Evolutionary conservation across 2,797 vertebrate genomes (phyloP).

Genomic region (Enteromius radiatus): DNA sequence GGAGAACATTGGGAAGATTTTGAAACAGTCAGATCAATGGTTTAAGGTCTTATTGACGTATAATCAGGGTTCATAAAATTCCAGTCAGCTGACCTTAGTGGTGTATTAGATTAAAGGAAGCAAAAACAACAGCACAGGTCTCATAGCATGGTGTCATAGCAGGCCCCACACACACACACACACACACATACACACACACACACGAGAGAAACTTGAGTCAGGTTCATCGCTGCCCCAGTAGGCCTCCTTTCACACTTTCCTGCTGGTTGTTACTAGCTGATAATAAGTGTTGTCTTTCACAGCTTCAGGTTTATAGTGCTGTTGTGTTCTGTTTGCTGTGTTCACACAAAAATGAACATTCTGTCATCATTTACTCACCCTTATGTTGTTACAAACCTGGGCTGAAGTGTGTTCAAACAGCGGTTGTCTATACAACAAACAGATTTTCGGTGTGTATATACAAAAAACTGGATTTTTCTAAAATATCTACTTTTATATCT

Average conservation of each 20-base stretch:
- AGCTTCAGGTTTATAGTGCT: not conserved
- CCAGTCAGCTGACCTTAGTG: not conserved
- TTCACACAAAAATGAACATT: not conserved
- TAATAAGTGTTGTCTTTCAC: slow-evolving; percentile 2
- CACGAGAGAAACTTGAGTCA: not conserved
- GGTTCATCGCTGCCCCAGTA: not conserved
- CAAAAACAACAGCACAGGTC: not conserved
- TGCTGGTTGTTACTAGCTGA: slow-evolving; percentile 1
- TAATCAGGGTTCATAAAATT: slow-evolving; percentile 25
- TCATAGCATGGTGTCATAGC: not conserved
- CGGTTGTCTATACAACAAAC: not conserved
- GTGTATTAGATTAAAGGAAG: slow-evolving; percentile 10
- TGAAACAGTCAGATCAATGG: slow-evolving; percentile 11
- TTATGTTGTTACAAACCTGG: not conserved
- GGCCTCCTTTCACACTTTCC: slow-evolving; percentile 1
- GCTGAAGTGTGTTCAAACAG: not conserved
- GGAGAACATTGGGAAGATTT: slow-evolving; percentile 37
- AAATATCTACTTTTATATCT: not conserved
- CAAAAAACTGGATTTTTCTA: not conserved
- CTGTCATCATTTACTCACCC: not conserved
- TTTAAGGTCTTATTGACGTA: slow-evolving; percentile 9
- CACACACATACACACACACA: not conserved
- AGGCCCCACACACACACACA: too few relatives aligned
- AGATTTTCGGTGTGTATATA: not conserved
- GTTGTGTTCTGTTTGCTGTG: not conserved